Base-by-base conservation (phyloP, 2,888 invertebrate species). In the Drosophila testacea region DNA sequence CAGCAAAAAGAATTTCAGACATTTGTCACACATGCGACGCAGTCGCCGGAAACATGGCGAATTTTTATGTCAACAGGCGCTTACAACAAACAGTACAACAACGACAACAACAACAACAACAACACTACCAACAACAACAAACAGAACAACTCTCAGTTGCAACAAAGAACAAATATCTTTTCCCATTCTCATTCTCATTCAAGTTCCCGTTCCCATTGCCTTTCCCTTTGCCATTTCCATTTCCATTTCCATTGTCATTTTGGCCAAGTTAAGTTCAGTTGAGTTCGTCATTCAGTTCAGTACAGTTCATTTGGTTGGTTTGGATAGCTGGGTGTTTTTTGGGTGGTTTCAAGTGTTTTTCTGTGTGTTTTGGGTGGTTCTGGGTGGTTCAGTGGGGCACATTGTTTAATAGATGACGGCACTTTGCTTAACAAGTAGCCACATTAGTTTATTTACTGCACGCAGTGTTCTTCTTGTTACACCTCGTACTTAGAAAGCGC, bases 391-490 rank as follows among this genome's bases (percentile, higher is more conserved):
- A 9, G 30, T n/a, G 30, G 54, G 27, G 50, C 70, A 74, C 75
- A 85, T 83, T 85, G 84, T 83, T 83, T 88, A 85, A 85, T 85
- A 85, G 89, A 85, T 85, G 84, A 83, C 72, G 89, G 84, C 84
- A 85, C 89, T 85, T 85, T 88, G 85, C 87, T 88, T 88, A 85
- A 88, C 85, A 85, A 85, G 85, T 77, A 79, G 89, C 71, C 85
- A 70, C 89, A 88, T 85, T 85, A 88, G 85, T 85, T 84, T 88
- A 88, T 81, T 84, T 83, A 88, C 84, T 86, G 72, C 77, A 71
- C 69, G 66, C 69, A 51, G 46, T 73, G 13, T 27, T 22, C 47
- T 59, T 55, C n/a, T 46, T 44, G 1, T 44, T 41, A 22, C 11
- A 27, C 34, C 56, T 13, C 13, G 39, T 39, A 13, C 7, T 3